phyloP scores from a whole-genome alignment of 2,113 vertebrate genomes.

The Cisticola juncidis region DNA sequence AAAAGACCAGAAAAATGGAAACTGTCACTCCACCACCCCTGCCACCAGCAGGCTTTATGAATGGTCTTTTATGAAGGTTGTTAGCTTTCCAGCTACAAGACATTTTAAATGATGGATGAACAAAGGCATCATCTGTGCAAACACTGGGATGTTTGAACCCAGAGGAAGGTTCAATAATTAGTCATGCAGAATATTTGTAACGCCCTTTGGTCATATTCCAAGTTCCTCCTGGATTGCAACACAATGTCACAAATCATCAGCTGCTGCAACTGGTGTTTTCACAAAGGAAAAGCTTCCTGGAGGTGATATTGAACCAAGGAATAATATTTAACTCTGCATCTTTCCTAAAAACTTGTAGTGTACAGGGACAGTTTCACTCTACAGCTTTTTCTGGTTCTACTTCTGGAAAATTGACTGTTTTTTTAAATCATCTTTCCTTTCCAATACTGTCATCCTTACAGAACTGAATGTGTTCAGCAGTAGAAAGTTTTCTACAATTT shows the following conservation, averaged over 20 bases:
- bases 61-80: conserved; percentile 42
- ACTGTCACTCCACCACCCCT: neutral
- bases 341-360: neutral
- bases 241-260: conserved; percentile 44
- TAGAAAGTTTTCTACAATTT: neutral
- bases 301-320: neutral
- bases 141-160: conserved; percentile 52
- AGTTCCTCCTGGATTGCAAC: conserved; percentile 24
- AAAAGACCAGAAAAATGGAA: conserved; percentile 43
- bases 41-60: neutral
- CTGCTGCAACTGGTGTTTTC: neutral
- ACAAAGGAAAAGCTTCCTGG: neutral
- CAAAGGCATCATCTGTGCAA: conserved; percentile 58
- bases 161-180: conserved; percentile 55
- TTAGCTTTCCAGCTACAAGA: conserved; percentile 45
- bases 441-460: neutral
- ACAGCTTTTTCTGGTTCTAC: neutral
- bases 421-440: neutral
- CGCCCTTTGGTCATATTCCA: conserved; percentile 46
- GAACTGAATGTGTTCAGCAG: neutral
- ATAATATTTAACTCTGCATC: neutral
- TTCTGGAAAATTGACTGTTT: neutral
- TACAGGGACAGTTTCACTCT: neutral
- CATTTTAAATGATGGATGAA: conserved; percentile 62
- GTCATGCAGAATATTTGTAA: conserved; percentile 56